Conservation (phyloP, 2,888 invertebrate species). For the Ernsta delagoae region DNA sequence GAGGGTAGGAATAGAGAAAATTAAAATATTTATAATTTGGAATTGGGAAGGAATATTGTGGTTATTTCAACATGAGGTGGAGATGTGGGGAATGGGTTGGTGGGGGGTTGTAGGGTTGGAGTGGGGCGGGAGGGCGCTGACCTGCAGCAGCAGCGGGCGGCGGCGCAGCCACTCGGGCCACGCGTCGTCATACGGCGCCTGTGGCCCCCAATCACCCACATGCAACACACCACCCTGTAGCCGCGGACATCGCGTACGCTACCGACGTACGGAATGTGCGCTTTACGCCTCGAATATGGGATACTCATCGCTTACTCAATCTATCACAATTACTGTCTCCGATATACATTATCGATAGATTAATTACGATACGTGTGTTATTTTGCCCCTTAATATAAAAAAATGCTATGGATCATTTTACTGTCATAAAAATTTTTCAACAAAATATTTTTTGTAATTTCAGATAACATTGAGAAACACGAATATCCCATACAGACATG, state of each 20-base stretch:
- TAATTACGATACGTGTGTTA: neutral
- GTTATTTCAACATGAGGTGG: too few relatives aligned
- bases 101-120: slow-evolving; percentile 23
- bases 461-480: slow-evolving; percentile 27
- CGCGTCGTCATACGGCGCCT: slow-evolving; percentile 75
- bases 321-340: slow-evolving; percentile 13
- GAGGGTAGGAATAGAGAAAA: slow-evolving; percentile 8
- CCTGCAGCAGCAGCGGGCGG: slow-evolving; percentile 94
- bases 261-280: slow-evolving; percentile 37
- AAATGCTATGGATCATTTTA: neutral
- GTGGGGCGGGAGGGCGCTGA: slow-evolving; percentile 78
- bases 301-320: slow-evolving; percentile 18
- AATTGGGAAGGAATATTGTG: slow-evolving; percentile 25
- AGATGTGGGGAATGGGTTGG: too few relatives aligned
- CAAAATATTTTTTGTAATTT: slow-evolving; percentile 3
- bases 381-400: neutral
- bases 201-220: slow-evolving; percentile 79
- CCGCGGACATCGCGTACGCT: slow-evolving; percentile 47
- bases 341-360: too few relatives aligned
- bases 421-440: too few relatives aligned
- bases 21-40: neutral
- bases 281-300: slow-evolving; percentile 30
- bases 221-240: slow-evolving; percentile 78
- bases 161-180: slow-evolving; percentile 86
- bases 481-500: slow-evolving; percentile 33